Evolutionary conservation across 2,797 vertebrate genomes (phyloP).

Genomic region (Cyprinella venusta): DNA sequence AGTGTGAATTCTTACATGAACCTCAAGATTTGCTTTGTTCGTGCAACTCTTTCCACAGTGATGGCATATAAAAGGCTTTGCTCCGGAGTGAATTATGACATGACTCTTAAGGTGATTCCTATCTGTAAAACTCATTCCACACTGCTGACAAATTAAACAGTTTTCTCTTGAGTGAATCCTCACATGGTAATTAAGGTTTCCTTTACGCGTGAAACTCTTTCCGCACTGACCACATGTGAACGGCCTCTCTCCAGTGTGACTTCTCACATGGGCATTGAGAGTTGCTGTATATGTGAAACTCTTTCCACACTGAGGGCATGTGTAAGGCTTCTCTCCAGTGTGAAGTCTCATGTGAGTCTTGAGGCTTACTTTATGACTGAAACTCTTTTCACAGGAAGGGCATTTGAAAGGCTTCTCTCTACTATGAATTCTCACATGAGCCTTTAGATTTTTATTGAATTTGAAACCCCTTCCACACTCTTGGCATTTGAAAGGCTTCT

Average conservation of each 20-base stretch:
- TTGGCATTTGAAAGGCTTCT: slow-evolving; percentile 4
- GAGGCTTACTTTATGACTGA: slow-evolving; percentile 20
- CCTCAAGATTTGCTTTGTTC: slow-evolving; percentile 14
- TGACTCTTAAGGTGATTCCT: not conserved
- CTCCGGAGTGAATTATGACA: not conserved
- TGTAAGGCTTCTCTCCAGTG: slow-evolving; percentile 20
- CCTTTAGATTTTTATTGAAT: not conserved
- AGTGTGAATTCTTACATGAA: slow-evolving; percentile 5
- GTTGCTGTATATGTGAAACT: not conserved
- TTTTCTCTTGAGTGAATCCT: slow-evolving; percentile 13
- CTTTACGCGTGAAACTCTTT: slow-evolving; percentile 14
- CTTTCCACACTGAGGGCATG: not conserved
- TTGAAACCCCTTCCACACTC: slow-evolving; percentile 19
- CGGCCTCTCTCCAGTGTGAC: slow-evolving; percentile 9
- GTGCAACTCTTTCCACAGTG: slow-evolving; percentile 18
- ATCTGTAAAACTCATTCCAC: not conserved
- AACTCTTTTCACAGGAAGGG: slow-evolving; percentile 7
- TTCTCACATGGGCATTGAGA: slow-evolving; percentile 7
- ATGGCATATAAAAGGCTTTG: not conserved
- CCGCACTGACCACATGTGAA: not conserved
- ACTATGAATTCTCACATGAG: slow-evolving; percentile 24
- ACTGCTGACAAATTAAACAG: not conserved
- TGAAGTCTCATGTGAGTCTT: slow-evolving; percentile 8
- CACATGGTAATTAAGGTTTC: slow-evolving; percentile 5
- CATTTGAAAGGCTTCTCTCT: slow-evolving; percentile 12